A percentile compares a stretch with the other conserved stretches of the same genome.
Evolutionary conservation across 2,113 vertebrate species (phyloP).

Genomic region (Gopherus evgoodei): DNA sequence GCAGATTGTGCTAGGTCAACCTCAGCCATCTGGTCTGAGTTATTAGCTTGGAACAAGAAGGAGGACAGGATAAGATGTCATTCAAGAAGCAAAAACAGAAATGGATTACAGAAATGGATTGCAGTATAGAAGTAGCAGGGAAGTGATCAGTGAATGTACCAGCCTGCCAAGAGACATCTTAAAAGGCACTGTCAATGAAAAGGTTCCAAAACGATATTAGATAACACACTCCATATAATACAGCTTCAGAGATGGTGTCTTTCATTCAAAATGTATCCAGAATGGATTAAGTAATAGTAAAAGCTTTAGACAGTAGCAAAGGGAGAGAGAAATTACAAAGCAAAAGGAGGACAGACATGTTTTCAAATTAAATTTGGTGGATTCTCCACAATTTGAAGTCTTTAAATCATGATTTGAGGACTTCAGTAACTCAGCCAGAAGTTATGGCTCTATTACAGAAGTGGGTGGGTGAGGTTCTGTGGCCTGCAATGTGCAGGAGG

Average conservation of each 20-base stretch:
- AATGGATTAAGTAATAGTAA: not conserved
- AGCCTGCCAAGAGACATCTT: slow-evolving; percentile 43
- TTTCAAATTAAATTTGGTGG: not conserved
- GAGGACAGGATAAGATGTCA: slow-evolving; percentile 33
- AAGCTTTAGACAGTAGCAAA: not conserved
- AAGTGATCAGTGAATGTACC: slow-evolving; percentile 51
- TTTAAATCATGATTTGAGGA: not conserved
- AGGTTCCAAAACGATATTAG: slow-evolving; percentile 34
- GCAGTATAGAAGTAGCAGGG: slow-evolving; percentile 11
- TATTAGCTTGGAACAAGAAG: slow-evolving; percentile 56
- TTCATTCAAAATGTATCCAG: slow-evolving; percentile 16
- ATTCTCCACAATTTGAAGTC: not conserved
- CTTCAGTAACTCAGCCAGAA: not conserved
- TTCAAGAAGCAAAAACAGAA: slow-evolving; percentile 35
- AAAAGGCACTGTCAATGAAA: not conserved
- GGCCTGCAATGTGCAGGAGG: not conserved
- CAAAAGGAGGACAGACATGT: not conserved
- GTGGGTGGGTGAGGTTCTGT: not conserved
- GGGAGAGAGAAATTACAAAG: not conserved
- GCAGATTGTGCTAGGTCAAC: slow-evolving; percentile 65
- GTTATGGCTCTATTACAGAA: not conserved
- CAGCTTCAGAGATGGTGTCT: not conserved
- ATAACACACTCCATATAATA: slow-evolving; percentile 10
- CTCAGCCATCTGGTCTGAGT: slow-evolving; percentile 67
- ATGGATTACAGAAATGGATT: slow-evolving; percentile 36